Base-by-base conservation (phyloP, 2,888 invertebrate species). In the Drosophila birchii region DNA sequence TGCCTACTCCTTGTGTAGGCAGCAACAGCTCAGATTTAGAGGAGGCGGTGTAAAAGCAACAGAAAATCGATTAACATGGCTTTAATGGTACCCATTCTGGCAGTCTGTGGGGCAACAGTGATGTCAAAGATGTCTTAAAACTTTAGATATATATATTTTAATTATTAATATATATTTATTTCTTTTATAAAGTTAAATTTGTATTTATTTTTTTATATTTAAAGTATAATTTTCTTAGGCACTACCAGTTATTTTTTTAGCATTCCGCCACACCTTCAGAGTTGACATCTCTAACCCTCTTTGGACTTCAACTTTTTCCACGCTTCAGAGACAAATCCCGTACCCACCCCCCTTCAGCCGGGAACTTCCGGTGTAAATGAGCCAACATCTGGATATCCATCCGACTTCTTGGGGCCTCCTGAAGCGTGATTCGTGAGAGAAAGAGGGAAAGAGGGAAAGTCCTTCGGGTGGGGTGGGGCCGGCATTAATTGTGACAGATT, bases 401-500 rank as follows among this genome's bases (percentile, higher is more conserved):
- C 34, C 32, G 34, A 44, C 44, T 57, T 57, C 32, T 39, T 20
- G 39, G 39, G 29, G 59, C 39, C 56, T 20, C 39, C 39, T 36
- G 14, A 32, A 32, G 39, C 57, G 29, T 54, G 55, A 29, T 12
- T 26, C 36, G 36, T n/a, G 63, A 18, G 18, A 26, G 16, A 14
- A 16, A 26, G 26, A 26, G 14, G n/a, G 20, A 20, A 12, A 11
- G 44, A 16, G 14, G n/a, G 14, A 32, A 8, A 34, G 38, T 54
- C 86, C 26, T 63, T 63, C 51, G 4, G 26, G 16, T 18, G 18
- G 18, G 3, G 14, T 43, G 75, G 57, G 87, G 83, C 78, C 59
- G 87, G 83, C 78, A 84, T 82, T 82, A 82, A 87, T 82, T 84
- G 85, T 82, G 88, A 84, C 82, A 82, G 87, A 84, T 82, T 87